These are phyloP conservation scores for Picathartes gymnocephalus DNA, from an alignment of 2,113 vertebrate species.

Conservation along the genomic window DNA sequence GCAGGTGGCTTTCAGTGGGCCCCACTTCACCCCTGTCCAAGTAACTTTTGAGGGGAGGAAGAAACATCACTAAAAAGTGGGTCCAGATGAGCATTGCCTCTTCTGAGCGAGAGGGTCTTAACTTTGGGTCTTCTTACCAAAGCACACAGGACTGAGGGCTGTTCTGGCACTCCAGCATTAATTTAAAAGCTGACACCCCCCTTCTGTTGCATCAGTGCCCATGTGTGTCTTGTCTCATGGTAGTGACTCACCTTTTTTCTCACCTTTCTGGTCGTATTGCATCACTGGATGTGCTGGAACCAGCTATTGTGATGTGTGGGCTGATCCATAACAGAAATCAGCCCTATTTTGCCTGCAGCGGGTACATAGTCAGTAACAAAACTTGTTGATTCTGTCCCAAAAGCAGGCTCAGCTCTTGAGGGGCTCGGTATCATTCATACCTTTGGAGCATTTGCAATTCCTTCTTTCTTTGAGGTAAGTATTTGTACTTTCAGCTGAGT, in stretches of 20 bases:
- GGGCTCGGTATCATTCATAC: fast-evolving
- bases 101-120: not conserved
- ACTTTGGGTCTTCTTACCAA: not conserved
- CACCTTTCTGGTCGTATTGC: not conserved
- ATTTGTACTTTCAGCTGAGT: not conserved
- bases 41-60: not conserved
- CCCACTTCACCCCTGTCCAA: not conserved
- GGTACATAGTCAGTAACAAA: not conserved
- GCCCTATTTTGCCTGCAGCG: not conserved
- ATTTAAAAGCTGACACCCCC: not conserved
- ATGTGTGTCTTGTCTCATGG: not conserved
- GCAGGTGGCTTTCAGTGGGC: not conserved
- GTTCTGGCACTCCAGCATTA: not conserved
- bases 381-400: not conserved
- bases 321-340: not conserved
- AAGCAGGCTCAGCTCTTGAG: not conserved
- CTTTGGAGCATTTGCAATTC: not conserved
- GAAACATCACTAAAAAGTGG: not conserved
- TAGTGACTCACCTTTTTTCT: not conserved
- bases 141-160: not conserved
- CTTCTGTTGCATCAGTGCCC: not conserved
- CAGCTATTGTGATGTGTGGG: not conserved
- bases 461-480: not conserved
- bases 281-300: not conserved
- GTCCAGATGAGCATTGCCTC: not conserved